Conservation (phyloP, 2,113 vertebrate species). For the Zosterops lateralis region DNA sequence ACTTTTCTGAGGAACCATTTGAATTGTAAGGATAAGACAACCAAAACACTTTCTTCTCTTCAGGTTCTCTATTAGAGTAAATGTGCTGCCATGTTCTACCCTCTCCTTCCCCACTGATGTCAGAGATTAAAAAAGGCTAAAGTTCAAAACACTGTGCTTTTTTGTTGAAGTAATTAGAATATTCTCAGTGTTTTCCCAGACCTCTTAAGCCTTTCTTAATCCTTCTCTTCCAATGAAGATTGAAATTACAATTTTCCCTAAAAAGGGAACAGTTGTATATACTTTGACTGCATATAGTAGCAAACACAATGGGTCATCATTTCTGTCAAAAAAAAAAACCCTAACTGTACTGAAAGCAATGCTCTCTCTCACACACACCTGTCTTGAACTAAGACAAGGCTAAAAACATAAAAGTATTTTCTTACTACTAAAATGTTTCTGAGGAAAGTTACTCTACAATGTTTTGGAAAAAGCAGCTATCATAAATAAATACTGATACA, state of each 20-base stretch:
- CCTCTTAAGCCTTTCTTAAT: not conserved
- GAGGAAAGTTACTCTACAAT: not conserved
- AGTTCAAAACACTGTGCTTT: not conserved
- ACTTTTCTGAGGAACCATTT: not conserved
- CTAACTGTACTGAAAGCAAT: not conserved
- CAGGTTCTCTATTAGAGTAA: not conserved
- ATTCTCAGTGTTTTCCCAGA: not conserved
- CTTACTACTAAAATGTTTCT: not conserved
- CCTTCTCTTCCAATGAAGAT: not conserved
- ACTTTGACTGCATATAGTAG: not conserved
- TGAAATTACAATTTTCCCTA: not conserved
- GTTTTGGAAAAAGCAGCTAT: not conserved
- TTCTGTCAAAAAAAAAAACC: not conserved
- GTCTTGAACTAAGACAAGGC: not conserved
- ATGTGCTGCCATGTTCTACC: not conserved
- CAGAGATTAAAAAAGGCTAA: not conserved
- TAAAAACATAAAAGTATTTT: not conserved
- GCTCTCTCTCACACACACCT: fast-evolving
- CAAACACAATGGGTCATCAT: not conserved
- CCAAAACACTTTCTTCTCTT: not conserved
- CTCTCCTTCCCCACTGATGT: not conserved
- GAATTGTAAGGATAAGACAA: not conserved
- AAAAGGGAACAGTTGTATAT: not conserved
- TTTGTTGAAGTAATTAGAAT: not conserved
- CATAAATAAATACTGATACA: not conserved